Conservation (phyloP, 2,113 vertebrate species). For the Cariama cristata region DNA sequence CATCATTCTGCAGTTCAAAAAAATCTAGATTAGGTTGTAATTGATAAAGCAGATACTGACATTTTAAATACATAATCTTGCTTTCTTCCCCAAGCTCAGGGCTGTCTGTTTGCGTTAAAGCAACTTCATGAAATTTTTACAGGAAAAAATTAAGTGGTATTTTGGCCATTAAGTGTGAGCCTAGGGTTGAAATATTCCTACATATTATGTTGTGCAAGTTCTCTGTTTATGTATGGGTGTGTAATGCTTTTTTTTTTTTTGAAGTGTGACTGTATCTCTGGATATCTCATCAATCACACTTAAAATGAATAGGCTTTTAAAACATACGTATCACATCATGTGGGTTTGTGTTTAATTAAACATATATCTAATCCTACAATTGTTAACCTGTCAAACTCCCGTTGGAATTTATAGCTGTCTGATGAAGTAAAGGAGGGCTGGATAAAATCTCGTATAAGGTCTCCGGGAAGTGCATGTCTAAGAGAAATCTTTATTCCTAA, state of each 20-base stretch:
- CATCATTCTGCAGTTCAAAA: not conserved
- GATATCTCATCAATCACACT: not conserved
- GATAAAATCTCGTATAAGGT: not conserved
- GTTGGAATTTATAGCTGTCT: not conserved
- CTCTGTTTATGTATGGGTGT: not conserved
- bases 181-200: not conserved
- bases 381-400: not conserved
- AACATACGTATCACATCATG: not conserved
- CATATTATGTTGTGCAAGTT: not conserved
- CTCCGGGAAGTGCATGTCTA: not conserved
- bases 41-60: not conserved
- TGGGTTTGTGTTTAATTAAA: not conserved
- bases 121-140: not conserved
- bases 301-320: not conserved
- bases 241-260: not conserved
- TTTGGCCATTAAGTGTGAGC: not conserved
- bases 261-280: not conserved
- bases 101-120: not conserved
- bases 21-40: not conserved
- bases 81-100: not conserved
- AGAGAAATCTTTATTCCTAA: not conserved
- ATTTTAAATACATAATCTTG: not conserved
- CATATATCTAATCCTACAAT: not conserved
- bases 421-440: not conserved
- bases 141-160: not conserved